phyloP scores from a whole-genome alignment of 2,113 vertebrate species.

The Corapipo altera region DNA sequence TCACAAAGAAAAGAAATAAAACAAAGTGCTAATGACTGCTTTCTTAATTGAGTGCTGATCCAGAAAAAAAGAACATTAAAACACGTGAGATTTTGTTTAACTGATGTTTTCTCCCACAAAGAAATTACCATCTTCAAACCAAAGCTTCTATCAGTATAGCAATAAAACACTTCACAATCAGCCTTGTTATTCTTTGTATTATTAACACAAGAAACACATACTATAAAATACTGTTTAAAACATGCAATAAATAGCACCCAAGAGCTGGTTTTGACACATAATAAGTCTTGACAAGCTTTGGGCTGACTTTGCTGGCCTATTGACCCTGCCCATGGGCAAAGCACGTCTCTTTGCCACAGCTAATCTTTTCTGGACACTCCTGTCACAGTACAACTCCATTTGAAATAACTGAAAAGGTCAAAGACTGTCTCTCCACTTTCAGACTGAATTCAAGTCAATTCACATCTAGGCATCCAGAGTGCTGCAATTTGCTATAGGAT shows the following conservation, averaged over 20 bases:
- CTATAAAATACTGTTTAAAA: constrained; percentile 18
- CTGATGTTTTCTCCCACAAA: not conserved
- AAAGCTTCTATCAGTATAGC: not conserved
- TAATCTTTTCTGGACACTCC: constrained; percentile 45
- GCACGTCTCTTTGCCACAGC: constrained; percentile 32
- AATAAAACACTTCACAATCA: not conserved
- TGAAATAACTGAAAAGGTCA: constrained; percentile 68
- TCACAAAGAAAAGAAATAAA: not conserved
- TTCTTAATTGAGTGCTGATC: not conserved
- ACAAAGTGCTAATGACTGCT: not conserved
- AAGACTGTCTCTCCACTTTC: not conserved
- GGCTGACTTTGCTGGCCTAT: constrained; percentile 24
- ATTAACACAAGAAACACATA: not conserved
- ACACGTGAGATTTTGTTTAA: not conserved
- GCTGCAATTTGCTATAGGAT: not conserved
- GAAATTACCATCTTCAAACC: not conserved
- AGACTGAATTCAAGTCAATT: not conserved
- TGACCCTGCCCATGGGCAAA: constrained; percentile 53
- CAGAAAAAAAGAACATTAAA: not conserved
- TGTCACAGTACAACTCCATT: constrained; percentile 28
- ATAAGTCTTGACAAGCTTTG: constrained; percentile 61
- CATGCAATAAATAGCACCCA: constrained; percentile 38
- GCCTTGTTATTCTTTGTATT: not conserved
- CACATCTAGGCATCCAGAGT: not conserved
- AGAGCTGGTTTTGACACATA: not conserved